Percentiles rank a stretch among this genome's conserved stretches.
phyloP scores from a whole-genome alignment of 2,113 vertebrate genomes.

The Noturus placidus region DNA sequence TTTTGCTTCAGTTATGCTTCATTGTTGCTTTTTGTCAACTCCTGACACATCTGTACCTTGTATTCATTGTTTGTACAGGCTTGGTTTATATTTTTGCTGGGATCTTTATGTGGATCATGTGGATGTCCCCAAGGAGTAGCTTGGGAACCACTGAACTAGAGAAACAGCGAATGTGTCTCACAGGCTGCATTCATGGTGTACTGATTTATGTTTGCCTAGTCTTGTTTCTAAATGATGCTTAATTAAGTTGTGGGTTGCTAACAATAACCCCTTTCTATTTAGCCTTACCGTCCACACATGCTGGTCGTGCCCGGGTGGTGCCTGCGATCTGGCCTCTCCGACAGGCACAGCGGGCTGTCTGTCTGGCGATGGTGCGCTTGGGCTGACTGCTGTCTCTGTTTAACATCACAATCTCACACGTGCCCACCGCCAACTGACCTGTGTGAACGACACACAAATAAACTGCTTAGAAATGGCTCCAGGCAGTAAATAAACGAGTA shows the following conservation, averaged over 20 bases:
- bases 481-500: not conserved
- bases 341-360: conserved; percentile 83
- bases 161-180: not conserved
- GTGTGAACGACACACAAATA: conserved; percentile 42
- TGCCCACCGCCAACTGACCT: conserved; percentile 82
- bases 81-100: not conserved
- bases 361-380: conserved; percentile 76
- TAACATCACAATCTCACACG: conserved; percentile 81
- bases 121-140: not conserved
- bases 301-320: conserved; percentile 78
- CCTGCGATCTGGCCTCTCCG: conserved; percentile 81
- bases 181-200: not conserved
- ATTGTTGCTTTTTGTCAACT: not conserved
- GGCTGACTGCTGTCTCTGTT: conserved; percentile 82
- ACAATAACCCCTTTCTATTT: not conserved
- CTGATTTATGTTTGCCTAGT: not conserved
- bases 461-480: conserved; percentile 20
- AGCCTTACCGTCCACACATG: conserved; percentile 78
- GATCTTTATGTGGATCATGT: not conserved
- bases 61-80: not conserved
- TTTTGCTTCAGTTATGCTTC: not conserved
- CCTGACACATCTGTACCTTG: not conserved
- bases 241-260: not conserved
- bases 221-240: not conserved
- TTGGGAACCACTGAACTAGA: not conserved